Conservation (phyloP, 2,113 vertebrate species). For the Dasypus novemcinctus region DNA sequence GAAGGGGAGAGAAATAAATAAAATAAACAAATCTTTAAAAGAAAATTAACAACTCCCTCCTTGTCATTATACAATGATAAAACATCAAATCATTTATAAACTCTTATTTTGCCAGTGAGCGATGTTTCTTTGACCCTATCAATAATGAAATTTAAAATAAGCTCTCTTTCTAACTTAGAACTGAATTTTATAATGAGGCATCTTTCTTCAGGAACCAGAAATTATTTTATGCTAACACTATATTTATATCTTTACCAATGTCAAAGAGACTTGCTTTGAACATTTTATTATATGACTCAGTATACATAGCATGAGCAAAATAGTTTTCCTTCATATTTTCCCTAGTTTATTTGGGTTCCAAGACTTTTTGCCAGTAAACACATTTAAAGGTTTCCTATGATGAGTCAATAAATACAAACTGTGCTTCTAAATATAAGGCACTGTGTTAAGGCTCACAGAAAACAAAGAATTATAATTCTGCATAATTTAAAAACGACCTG, state of each 20-base stretch:
- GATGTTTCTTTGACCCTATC: neutral
- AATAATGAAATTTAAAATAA: neutral
- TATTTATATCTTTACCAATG: conserved; percentile 55
- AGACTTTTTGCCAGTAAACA: conserved; percentile 47
- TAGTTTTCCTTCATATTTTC: conserved; percentile 53
- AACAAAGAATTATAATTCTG: neutral
- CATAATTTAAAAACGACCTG: neutral
- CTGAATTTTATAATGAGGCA: conserved; percentile 28
- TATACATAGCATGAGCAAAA: conserved; percentile 33
- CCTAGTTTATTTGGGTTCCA: conserved; percentile 43
- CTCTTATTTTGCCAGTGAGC: neutral
- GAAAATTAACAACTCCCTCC: conserved; percentile 9
- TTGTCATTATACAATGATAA: neutral
- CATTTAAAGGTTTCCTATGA: conserved; percentile 10
- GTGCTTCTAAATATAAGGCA: neutral
- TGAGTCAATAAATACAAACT: neutral
- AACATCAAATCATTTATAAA: neutral
- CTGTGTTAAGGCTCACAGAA: neutral
- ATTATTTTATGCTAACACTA: conserved; percentile 15
- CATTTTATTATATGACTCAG: conserved; percentile 39
- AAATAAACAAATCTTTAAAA: too few species aligned
- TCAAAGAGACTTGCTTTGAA: conserved; percentile 36
- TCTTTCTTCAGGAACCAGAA: conserved; percentile 32
- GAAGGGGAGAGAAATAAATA: too few species aligned
- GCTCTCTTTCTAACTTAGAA: conserved; percentile 29